Conservation (phyloP, 1,140 invertebrate species). For the Tetraneura akinire region DNA sequence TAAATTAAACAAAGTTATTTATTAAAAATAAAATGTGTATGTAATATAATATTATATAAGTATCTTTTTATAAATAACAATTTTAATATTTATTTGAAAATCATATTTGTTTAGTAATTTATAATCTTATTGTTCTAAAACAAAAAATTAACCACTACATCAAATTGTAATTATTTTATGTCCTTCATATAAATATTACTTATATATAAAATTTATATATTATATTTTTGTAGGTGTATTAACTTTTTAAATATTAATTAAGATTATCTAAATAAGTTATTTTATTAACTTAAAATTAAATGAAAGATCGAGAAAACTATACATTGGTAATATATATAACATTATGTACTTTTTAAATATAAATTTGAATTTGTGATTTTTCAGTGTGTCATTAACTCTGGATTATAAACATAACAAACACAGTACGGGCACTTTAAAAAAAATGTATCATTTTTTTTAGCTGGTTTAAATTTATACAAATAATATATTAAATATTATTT, state of each 20-base stretch:
- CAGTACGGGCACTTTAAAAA: slow-evolving; percentile 19
- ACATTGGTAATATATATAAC: background rate
- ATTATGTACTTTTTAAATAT: background rate
- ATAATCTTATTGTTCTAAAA: no score
- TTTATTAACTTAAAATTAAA: slow-evolving; percentile 12
- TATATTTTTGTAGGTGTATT: no score
- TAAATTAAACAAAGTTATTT: no score
- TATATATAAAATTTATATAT: background rate
- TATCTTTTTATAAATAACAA: no score
- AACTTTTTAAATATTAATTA: no score
- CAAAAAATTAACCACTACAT: no score
- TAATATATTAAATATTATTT: background rate
- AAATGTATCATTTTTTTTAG: slow-evolving; percentile 12
- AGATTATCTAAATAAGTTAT: background rate
- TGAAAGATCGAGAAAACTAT: slow-evolving; percentile 5
- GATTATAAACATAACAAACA: slow-evolving; percentile 44
- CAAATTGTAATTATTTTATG: no score
- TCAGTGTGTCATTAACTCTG: slow-evolving; percentile 43
- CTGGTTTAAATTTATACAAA: slow-evolving; percentile 26
- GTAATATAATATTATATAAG: no score
- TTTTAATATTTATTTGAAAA: no score
- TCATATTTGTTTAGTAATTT: no score
- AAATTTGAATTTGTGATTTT: slow-evolving; percentile 36
- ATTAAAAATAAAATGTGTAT: no score
- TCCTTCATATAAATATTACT: background rate